These are phyloP conservation scores for Rhadina sibilatrix DNA, from an alignment of 2,113 vertebrate species.

Conservation along the genomic window DNA sequence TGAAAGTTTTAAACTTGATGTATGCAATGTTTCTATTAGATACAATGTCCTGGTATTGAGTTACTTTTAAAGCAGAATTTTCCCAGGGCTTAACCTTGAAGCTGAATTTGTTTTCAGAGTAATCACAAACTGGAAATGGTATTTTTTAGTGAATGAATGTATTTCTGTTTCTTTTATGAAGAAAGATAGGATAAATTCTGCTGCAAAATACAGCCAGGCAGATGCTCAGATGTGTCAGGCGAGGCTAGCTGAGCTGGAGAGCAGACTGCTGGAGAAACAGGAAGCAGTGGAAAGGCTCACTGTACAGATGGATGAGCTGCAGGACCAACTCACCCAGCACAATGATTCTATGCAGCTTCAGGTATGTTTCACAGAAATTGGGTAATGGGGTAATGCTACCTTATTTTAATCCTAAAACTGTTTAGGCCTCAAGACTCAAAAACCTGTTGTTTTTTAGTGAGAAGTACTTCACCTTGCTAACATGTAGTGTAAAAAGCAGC, in stretches of 20 bases:
- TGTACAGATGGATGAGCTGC: not conserved
- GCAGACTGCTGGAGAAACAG: not conserved
- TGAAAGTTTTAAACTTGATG: not conserved
- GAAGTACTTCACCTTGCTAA: not conserved
- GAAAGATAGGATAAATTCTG: not conserved
- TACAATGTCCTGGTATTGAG: not conserved
- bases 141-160: not conserved
- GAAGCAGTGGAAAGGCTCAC: not conserved
- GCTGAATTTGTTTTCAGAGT: not conserved
- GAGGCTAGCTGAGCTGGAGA: slow-evolving; percentile 9
- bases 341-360: not conserved
- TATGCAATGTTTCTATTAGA: not conserved
- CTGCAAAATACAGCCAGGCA: not conserved
- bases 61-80: not conserved
- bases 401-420: not conserved
- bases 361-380: not conserved
- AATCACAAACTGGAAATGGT: not conserved
- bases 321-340: not conserved
- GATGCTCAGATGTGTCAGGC: not conserved
- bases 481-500: not conserved
- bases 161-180: not conserved
- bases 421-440: not conserved
- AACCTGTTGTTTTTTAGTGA: not conserved
- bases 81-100: not conserved
- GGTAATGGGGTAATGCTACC: not conserved